These are phyloP conservation scores for Sphinx pinastri DNA, from an alignment of 2,888 invertebrate genomes.

Conservation along the genomic window DNA sequence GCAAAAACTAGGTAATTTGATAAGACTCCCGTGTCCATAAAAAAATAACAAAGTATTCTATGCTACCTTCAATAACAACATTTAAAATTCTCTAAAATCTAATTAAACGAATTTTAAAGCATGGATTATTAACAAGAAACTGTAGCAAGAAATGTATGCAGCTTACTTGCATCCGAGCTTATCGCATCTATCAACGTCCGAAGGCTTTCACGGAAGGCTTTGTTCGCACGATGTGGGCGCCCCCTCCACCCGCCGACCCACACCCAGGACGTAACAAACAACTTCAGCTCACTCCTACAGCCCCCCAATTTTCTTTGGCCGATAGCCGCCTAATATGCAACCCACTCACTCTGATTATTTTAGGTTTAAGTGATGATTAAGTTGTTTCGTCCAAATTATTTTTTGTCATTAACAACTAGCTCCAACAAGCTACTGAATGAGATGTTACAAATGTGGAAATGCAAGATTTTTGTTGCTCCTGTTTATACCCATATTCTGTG, in stretches of 20 bases:
- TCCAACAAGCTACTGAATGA: too few species aligned
- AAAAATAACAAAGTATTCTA: too few species aligned
- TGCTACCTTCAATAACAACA: not conserved
- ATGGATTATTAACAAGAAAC: conserved; percentile 62
- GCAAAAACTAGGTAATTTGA: too few species aligned
- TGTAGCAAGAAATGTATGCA: conserved; percentile 80
- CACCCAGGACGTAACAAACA: conserved; percentile 70
- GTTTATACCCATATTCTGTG: too few species aligned
- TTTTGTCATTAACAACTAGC: too few species aligned
- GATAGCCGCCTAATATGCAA: conserved; percentile 63
- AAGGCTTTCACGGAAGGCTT: conserved; percentile 81
- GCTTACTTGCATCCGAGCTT: conserved; percentile 83
- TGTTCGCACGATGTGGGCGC: conserved; percentile 67
- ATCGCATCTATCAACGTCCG: conserved; percentile 66
- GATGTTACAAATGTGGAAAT: too few species aligned
- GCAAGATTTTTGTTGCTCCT: too few species aligned
- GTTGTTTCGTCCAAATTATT: too few species aligned
- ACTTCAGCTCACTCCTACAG: conserved; percentile 67
- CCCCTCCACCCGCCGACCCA: conserved; percentile 46
- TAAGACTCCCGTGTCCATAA: too few species aligned
- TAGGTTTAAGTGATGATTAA: not conserved
- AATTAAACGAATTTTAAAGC: conserved; percentile 30
- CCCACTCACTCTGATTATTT: conserved; percentile 46
- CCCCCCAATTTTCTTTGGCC: conserved; percentile 73
- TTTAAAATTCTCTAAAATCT: not conserved